A percentile compares a stretch with the other conserved stretches of the same genome.
Evolutionary conservation across 2,113 vertebrate genomes (phyloP).

Genomic region (Dasypus novemcinctus): DNA sequence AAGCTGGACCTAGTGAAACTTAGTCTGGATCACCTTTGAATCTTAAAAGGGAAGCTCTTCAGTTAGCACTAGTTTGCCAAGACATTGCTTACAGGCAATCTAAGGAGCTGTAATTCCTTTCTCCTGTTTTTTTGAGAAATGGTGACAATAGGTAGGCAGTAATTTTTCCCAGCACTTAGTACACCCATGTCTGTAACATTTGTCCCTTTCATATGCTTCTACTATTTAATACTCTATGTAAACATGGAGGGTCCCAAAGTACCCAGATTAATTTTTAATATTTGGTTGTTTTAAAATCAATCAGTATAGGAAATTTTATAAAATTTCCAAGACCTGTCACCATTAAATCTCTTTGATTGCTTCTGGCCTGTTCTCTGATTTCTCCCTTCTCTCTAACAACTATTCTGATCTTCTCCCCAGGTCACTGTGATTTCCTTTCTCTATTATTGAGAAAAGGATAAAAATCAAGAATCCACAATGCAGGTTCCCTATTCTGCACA

Average conservation of each 20-base stretch:
- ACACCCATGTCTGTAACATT: not conserved
- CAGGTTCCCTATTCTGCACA: not conserved
- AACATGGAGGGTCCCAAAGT: not conserved
- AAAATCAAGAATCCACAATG: not conserved
- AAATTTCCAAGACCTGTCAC: not conserved
- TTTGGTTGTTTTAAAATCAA: not conserved
- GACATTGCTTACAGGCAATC: not conserved
- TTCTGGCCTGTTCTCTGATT: not conserved
- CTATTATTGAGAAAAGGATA: not conserved
- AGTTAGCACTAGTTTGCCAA: not conserved
- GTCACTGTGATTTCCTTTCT: not conserved
- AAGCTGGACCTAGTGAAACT: not conserved
- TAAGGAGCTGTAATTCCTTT: not conserved
- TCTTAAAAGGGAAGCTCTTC: not conserved
- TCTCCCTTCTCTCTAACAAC: not conserved
- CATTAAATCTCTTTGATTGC: not conserved
- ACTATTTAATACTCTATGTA: not conserved
- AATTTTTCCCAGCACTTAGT: not conserved
- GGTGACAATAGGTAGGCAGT: not conserved
- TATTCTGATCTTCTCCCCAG: not conserved
- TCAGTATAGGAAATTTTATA: not conserved
- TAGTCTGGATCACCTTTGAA: not conserved
- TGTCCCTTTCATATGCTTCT: not conserved
- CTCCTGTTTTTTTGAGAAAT: not conserved
- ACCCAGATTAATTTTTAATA: not conserved